Conservation (phyloP, 2,888 invertebrate species). For the Rotaria macrura region DNA sequence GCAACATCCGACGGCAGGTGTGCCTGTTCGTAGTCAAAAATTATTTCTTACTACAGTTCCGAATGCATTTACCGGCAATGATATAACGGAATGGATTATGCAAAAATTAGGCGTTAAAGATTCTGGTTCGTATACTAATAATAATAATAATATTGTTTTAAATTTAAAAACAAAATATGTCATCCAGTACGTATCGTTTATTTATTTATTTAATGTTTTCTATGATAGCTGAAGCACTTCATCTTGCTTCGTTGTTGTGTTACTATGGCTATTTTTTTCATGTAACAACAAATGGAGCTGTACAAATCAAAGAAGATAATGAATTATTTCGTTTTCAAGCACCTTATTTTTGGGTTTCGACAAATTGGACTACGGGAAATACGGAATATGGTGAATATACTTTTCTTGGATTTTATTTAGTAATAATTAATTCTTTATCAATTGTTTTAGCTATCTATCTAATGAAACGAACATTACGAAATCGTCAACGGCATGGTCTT, state of each 20-base stretch:
- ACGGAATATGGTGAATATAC: conserved; percentile 67
- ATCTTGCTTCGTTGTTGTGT: conserved; percentile 86
- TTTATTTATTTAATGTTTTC: too few relatives aligned
- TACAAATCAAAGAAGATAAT: conserved; percentile 87
- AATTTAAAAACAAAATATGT: too few relatives aligned
- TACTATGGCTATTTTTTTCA: conserved; percentile 97
- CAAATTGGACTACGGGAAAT: conserved; percentile 77
- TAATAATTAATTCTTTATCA: too few relatives aligned
- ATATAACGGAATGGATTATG: conserved; percentile 89
- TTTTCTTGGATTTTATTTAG: too few relatives aligned
- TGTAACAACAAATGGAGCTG: conserved; percentile 80
- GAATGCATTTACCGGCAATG: conserved; percentile 61
- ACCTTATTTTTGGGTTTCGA: conserved; percentile 95
- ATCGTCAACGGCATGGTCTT: conserved; percentile 87
- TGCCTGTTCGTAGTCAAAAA: conserved; percentile 87
- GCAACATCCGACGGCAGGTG: conserved; percentile 83
- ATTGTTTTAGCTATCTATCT: conserved; percentile 72
- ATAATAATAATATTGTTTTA: not conserved
- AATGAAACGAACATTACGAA: conserved; percentile 79
- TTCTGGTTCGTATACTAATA: too few relatives aligned
- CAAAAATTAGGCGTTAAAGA: conserved; percentile 78
- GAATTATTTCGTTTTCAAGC: conserved; percentile 76
- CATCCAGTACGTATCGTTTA: too few relatives aligned
- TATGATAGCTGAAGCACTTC: conserved; percentile 68
- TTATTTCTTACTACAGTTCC: conserved; percentile 85